These are phyloP conservation scores for Nyctalus aviator DNA, from an alignment of 2,797 vertebrate species.

Conservation along the genomic window DNA sequence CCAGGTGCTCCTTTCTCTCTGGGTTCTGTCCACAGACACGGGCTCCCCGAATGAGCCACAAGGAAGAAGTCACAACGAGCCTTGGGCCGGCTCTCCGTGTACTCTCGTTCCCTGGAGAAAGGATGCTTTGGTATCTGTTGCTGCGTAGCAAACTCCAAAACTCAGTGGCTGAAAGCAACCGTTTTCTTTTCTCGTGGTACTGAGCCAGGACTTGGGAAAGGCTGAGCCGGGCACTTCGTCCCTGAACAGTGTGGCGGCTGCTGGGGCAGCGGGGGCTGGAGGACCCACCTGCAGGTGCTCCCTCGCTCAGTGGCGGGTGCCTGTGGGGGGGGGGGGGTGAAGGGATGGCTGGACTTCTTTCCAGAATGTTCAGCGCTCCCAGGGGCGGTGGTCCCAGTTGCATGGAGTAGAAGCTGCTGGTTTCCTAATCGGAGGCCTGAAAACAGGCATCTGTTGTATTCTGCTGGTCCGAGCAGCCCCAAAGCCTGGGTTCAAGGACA, in stretches of 20 bases:
- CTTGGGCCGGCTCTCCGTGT: background rate
- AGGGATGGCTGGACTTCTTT: background rate
- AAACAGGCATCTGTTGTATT: background rate
- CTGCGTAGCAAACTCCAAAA: background rate
- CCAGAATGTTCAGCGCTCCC: background rate
- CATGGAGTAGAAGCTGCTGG: background rate
- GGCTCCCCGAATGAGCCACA: background rate
- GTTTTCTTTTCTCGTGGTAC: conserved; percentile 4
- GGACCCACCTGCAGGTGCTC: background rate
- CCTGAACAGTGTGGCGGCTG: background rate
- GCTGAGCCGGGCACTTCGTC: background rate
- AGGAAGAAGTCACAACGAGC: background rate
- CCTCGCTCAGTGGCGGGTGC: background rate
- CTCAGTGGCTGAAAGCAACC: background rate
- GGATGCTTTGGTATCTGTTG: background rate
- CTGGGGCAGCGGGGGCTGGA: background rate
- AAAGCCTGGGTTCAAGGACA: background rate
- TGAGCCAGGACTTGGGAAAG: conserved; percentile 3
- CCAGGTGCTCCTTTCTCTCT: conserved; percentile 10
- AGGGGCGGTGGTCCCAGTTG: background rate
- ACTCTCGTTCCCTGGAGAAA: background rate
- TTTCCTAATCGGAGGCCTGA: background rate
- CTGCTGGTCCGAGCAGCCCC: background rate
- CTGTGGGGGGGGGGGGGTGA: too few species aligned
- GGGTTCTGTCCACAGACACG: background rate